Evolutionary conservation across 2,113 vertebrate species (phyloP), one percentile per base, ranked within the genome.

Genomic region (Microtus richardsoni): DNA sequence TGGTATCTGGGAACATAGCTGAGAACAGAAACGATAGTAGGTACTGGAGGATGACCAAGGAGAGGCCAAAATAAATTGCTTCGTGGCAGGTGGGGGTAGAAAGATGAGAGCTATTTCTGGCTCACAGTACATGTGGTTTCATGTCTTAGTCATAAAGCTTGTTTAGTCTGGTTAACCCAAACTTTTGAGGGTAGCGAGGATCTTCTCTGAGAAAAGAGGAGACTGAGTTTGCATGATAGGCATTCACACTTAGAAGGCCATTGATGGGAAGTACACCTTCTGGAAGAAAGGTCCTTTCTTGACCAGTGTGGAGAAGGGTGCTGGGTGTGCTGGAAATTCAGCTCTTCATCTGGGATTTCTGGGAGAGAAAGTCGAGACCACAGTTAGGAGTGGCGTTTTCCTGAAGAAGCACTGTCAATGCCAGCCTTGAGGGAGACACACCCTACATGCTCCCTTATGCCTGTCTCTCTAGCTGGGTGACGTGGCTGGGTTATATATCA

Each of bases 31-130:
- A 66, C 1, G 13, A 75, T 62, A 66, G 80, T 75, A 52, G 75
- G 26, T 33, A 5, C 13, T 17, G n/a, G 70, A 79, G 1, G 71
- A n/a, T 73, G 28, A 54, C 22, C 36, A 30, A 60, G 85, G 70
- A 75, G 49, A 39, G 28, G 14, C 58, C 4, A 30, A 95, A 41
- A 41, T 39, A 22, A 80, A 19, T 47, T 60, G 71, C 52, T 92
- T 94, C 66, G 7, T 47, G 82, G 82, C 86, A 91, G 62, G 24
- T 60, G 68, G 14, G 36, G 13, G 30, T 66, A 44, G 80, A n/a
- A 60, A 91, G 87, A n/a, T 84, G 79, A 79, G 58, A 66, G 36
- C 71, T 92, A 19, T 92, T 92, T 93, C 80, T 47, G 47, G 83
- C 52, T 82, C 58, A 6, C 39, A 21, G 47, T 58, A 1, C 28